Base-by-base conservation (phyloP, 2,888 invertebrate genomes). In the Phaedon cochleariae region DNA sequence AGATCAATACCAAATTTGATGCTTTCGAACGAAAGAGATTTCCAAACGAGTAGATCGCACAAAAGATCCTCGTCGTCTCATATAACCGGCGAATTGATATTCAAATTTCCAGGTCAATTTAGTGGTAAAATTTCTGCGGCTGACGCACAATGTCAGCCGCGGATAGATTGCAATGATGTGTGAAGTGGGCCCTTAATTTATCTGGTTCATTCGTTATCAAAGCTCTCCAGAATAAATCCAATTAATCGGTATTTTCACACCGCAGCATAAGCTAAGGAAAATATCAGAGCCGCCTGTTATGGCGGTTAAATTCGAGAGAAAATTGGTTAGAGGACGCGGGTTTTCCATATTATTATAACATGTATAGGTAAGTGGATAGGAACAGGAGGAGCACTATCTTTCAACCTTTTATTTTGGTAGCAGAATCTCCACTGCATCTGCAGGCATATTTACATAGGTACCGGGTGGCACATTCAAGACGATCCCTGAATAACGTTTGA, bases 71-170 rank as follows among this genome's bases (percentile, higher is more conserved):
- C 45, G 12, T 7, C 41, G 41, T 41, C 15, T 15, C 17, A 41
- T 63, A 68, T 66, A 64, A 61, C 68, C 62, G 65, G 65, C 64
- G 54, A 61, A n/a, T 60, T 64, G 65, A 48, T 59, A 68, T 71
- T 71, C 66, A 67, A 67, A 69, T 69, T 71, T 71, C 68, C 68
- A 71, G 69, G 67, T 69, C 69, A 65, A 66, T 62, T n/a, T 41
- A 41, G n/a, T 62, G 68, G 57, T 53, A 62, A 63, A 66, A 71
- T 71, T 67, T 69, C 71, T 71, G 71, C 51, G 37, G 65, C 57
- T 71, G 71, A 71, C 71, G 68, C 64, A 61, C 18, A 2, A 6
- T 12, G 34, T 34, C 60, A 21, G 29, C 18, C 58, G 37, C 58
- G 59, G 26, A 57, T 45, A 45, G 57, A 57, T 57, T 59, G 61